A percentile compares a stretch with the other conserved stretches of the same genome.
Evolutionary conservation across 64 coral and sea anemone genomes (phyloP).

Genomic region (Dendrophyllia cribrosa): DNA sequence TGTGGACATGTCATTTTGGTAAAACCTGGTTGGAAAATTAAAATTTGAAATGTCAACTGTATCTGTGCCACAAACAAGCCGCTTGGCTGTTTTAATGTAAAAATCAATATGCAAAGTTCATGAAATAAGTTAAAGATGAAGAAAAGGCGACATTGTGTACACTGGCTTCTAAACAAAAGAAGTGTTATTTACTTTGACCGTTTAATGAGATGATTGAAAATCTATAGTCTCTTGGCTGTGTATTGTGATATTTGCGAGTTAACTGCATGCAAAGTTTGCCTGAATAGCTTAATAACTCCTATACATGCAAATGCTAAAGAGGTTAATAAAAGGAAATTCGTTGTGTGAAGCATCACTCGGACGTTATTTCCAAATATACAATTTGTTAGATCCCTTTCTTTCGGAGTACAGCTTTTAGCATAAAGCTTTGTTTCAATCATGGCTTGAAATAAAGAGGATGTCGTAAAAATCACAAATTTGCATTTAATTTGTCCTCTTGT

Average conservation of each 20-base stretch:
- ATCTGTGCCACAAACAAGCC: conserved; percentile 7
- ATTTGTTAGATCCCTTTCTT: neutral
- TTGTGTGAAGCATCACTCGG: neutral
- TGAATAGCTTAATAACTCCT: neutral
- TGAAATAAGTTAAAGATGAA: conserved; percentile 1
- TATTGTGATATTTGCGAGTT: conserved; percentile 1
- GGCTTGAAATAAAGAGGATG: no score
- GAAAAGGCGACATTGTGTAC: conserved; percentile 14
- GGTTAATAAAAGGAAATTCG: neutral
- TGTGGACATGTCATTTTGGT: neutral
- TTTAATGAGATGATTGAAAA: neutral
- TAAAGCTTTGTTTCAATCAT: neutral
- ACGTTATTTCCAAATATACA: neutral
- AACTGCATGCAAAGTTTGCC: neutral
- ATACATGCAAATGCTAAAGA: neutral
- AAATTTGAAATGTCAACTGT: conserved; percentile 27
- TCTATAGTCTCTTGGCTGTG: neutral
- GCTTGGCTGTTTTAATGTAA: conserved; percentile 28
- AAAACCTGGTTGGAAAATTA: neutral
- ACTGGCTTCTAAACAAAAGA: neutral
- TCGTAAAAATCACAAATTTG: no score
- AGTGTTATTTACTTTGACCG: neutral
- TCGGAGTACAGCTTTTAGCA: neutral
- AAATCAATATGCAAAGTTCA: conserved; percentile 36
- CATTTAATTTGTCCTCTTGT: no score